Percentiles rank a stretch among this genome's conserved stretches.
These are phyloP conservation scores for Catalaphyllia jardinei DNA, from an alignment of 64 coral and sea anemone species.

Conservation along the genomic window DNA sequence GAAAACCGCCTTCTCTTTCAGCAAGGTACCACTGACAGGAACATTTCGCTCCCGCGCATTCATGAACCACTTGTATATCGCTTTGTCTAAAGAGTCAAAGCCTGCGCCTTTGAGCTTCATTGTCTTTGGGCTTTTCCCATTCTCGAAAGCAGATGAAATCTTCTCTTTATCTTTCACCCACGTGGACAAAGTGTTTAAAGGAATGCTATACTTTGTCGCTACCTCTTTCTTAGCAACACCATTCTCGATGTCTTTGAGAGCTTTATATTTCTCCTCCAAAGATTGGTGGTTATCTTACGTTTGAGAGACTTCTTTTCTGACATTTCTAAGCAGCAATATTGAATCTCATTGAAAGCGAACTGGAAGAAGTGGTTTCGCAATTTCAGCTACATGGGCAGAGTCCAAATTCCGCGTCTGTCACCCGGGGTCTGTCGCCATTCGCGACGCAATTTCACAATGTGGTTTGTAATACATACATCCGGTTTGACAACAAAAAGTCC, in stretches of 20 bases:
- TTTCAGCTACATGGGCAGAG: no score
- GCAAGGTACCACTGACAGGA: conserved; percentile 56
- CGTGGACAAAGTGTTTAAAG: conserved; percentile 58
- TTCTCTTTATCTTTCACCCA: conserved; percentile 69
- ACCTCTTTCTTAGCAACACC: conserved; percentile 48
- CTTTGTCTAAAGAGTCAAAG: conserved; percentile 42
- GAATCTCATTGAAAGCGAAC: no score
- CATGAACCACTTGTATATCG: conserved; percentile 60
- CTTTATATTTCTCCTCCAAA: conserved; percentile 60
- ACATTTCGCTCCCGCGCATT: conserved; percentile 54
- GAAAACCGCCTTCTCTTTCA: conserved; percentile 54
- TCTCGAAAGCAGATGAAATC: conserved; percentile 60
- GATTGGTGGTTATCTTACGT: conserved; percentile 44
- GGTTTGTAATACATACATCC: no score
- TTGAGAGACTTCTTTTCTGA: conserved; percentile 52
- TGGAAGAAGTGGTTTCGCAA: no score
- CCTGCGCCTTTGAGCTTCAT: conserved; percentile 52
- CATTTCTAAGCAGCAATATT: no score
- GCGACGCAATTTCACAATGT: no score
- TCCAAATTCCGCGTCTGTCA: no score
- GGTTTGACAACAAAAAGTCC: no score
- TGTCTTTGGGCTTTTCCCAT: conserved; percentile 57
- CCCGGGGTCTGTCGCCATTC: no score
- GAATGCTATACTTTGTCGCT: conserved; percentile 50
- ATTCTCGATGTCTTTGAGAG: conserved; percentile 65